phyloP scores from a whole-genome alignment of 2,888 invertebrate genomes.

The Timema podura region DNA sequence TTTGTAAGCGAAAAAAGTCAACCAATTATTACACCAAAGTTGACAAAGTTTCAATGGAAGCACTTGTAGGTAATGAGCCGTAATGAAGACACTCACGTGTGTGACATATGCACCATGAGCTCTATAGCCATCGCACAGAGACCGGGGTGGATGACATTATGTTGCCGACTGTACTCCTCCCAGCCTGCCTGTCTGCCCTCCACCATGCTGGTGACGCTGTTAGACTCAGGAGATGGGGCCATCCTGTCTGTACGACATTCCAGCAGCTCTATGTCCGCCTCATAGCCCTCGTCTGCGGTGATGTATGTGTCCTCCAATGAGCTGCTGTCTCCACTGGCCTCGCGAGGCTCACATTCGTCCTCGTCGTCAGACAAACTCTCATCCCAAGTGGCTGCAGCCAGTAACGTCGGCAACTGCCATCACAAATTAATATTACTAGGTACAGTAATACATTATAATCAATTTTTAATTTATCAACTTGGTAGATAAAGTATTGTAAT shows the following conservation, averaged over 20 bases:
- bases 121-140: slow-evolving; percentile 58
- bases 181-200: slow-evolving; percentile 11
- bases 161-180: slow-evolving; percentile 33
- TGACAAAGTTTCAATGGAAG: too few species aligned
- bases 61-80: too few species aligned
- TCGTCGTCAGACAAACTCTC: slow-evolving; percentile 40
- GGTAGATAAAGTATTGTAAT: too few species aligned
- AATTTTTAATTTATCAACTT: background rate
- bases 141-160: slow-evolving; percentile 54
- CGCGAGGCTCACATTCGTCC: slow-evolving; percentile 29
- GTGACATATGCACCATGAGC: slow-evolving; percentile 32
- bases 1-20: too few species aligned
- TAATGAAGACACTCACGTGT: too few species aligned
- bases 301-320: slow-evolving; percentile 42
- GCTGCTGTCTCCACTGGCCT: slow-evolving; percentile 28
- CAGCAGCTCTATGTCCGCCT: slow-evolving; percentile 58
- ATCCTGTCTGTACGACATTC: slow-evolving; percentile 34
- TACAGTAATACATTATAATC: slow-evolving; percentile 40
- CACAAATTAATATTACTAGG: slow-evolving; percentile 36
- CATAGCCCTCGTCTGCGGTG: slow-evolving; percentile 60
- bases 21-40: too few species aligned
- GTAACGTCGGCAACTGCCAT: slow-evolving; percentile 47
- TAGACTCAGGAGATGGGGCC: slow-evolving; percentile 25
- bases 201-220: background rate
- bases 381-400: slow-evolving; percentile 45